Evolutionary conservation across 2,888 invertebrate species (phyloP).

Genomic region (Eutolmus rufibarbis): DNA sequence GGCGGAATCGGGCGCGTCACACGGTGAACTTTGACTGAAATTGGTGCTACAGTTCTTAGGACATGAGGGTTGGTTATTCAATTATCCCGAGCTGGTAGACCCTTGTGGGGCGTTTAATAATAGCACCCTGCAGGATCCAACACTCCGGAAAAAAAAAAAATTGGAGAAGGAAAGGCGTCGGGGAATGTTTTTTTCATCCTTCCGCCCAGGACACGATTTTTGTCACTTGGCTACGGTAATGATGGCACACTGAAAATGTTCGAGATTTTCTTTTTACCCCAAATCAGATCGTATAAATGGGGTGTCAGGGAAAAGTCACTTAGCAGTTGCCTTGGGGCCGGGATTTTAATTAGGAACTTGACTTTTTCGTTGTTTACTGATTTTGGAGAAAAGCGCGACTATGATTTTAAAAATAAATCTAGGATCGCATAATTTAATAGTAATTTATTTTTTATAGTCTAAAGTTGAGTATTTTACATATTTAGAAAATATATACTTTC

Average conservation of each 20-base stretch:
- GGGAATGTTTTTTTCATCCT: neutral
- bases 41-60: conserved; percentile 33
- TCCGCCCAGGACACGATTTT: conserved; percentile 23
- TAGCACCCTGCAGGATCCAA: conserved; percentile 1
- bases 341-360: conserved; percentile 42
- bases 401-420: neutral
- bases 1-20: neutral
- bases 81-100: conserved; percentile 47
- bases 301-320: conserved; percentile 3
- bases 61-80: conserved; percentile 48
- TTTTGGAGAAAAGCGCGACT: neutral
- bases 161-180: neutral
- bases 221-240: conserved; percentile 41
- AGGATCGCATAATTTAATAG: neutral
- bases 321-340: conserved; percentile 38
- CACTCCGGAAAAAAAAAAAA: neutral
- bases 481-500: too few relatives aligned
- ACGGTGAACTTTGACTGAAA: conserved; percentile 33
- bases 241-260: neutral
- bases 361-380: conserved; percentile 9
- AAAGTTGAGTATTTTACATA: too few relatives aligned
- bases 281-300: neutral
- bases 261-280: neutral
- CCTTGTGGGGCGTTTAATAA: conserved; percentile 45
- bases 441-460: neutral